Evolutionary conservation across 2,113 vertebrate genomes (phyloP).

Genomic region (Henicopernis longicauda): DNA sequence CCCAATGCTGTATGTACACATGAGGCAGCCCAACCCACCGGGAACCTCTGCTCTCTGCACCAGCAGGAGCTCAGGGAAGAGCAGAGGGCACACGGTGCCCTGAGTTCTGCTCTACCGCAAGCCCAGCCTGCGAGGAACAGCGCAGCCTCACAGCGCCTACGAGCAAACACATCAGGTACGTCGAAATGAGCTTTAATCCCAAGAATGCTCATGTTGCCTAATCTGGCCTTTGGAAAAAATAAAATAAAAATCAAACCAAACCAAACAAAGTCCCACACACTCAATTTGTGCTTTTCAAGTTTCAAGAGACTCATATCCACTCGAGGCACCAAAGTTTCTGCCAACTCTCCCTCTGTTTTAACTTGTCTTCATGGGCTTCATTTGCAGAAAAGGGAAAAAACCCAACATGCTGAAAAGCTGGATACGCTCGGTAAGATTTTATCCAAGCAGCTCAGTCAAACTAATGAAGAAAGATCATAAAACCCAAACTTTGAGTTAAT

Average conservation of each 20-base stretch:
- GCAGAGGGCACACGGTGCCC: neutral
- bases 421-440: neutral
- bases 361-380: constrained; percentile 5
- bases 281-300: constrained; percentile 12
- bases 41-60: neutral
- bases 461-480: constrained; percentile 31
- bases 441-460: constrained; percentile 29
- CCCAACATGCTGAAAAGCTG: neutral
- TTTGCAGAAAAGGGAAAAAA: neutral
- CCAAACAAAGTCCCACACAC: neutral
- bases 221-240: neutral
- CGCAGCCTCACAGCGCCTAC: neutral
- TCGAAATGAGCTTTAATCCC: neutral
- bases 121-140: neutral
- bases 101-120: neutral
- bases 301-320: neutral
- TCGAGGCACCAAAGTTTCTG: neutral
- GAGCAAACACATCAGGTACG: neutral
- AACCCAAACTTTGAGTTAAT: constrained; percentile 42
- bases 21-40: neutral
- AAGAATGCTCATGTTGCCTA: neutral
- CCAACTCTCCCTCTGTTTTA: constrained; percentile 22
- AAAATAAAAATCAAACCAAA: neutral
- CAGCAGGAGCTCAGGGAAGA: neutral
- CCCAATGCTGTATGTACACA: neutral